Base-by-base conservation (phyloP, 2,888 invertebrate genomes). In the Helleia helle region DNA sequence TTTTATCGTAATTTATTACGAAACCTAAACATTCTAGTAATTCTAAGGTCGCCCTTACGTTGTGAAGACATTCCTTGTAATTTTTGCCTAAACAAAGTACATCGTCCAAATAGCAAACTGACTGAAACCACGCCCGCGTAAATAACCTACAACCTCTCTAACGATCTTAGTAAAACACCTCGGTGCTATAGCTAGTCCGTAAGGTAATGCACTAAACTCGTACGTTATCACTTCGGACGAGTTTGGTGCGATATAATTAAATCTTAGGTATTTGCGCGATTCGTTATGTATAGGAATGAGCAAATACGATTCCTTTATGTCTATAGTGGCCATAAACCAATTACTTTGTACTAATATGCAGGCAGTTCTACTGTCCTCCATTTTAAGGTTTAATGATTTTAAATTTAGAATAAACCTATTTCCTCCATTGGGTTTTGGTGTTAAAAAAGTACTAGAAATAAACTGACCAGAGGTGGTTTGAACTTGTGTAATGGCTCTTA, bases 351-450 rank as follows among this genome's bases (percentile, higher is more conserved):
- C 40, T 12, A 49, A 25, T 31, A 42, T 47, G 4, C 5, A 27
- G 3, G 40, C 43, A 2, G 46, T 46, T 22, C 49, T 26, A 13
- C 43, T 22, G 9, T 49, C 49, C 25, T 51, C 48, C 45, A 51
- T 49, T 38, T 50, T 52, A 37, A 52, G 36, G 41, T 51, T 51
- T 18, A 50, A 42, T n/a, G 22, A 17, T 40, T 53, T 50, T 30
- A 49, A 22, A 39, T 50, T 50, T 13, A 48, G 25, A 15, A 52
- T 52, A 15, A 53, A 50, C 4, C 47, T 14, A 29, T 47, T 42
- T 44, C 42, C n/a, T n/a, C n/a, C n/a, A n/a, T n/a, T n/a, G n/a
- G n/a, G n/a, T n/a, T n/a, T n/a, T n/a, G n/a, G n/a, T n/a, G n/a
- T n/a, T n/a, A n/a, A n/a, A n/a, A n/a, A n/a, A n/a, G n/a, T n/a